Evolutionary conservation across 2,888 invertebrate genomes (phyloP).

Genomic region (Rhingia campestris): DNA sequence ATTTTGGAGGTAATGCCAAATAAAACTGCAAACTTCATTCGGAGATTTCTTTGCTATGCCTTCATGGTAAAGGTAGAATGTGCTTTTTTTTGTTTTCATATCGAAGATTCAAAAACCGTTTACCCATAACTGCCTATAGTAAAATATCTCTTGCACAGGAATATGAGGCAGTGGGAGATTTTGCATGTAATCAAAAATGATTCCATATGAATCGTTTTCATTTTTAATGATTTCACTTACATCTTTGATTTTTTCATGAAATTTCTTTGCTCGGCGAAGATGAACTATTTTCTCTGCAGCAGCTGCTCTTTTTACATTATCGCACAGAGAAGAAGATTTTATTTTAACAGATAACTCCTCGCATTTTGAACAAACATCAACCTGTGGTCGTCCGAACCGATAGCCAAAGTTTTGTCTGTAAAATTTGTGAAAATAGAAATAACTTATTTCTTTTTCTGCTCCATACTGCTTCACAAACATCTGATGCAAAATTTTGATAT

Average conservation of each 20-base stretch:
- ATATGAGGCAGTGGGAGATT: slow-evolving; percentile 37
- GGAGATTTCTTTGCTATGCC: slow-evolving; percentile 20
- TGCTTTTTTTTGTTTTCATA: slow-evolving; percentile 11
- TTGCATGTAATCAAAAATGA: slow-evolving; percentile 17
- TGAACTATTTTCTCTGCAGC: slow-evolving; percentile 13
- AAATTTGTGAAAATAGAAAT: slow-evolving; percentile 11
- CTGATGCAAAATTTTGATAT: slow-evolving; percentile 22
- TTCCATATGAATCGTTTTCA: slow-evolving; percentile 13
- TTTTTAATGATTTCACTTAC: too few relatives aligned
- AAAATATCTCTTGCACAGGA: slow-evolving; percentile 37
- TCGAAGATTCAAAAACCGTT: slow-evolving; percentile 11
- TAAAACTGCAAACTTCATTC: slow-evolving; percentile 32
- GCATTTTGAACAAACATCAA: slow-evolving; percentile 23
- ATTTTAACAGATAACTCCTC: slow-evolving; percentile 22
- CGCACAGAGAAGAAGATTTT: slow-evolving; percentile 21
- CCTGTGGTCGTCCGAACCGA: slow-evolving; percentile 6
- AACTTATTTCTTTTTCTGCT: slow-evolving; percentile 5
- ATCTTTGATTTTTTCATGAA: slow-evolving; percentile 13
- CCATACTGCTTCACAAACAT: slow-evolving; percentile 14
- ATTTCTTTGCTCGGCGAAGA: slow-evolving; percentile 27
- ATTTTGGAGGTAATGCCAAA: slow-evolving; percentile 21
- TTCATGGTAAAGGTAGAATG: slow-evolving; percentile 22
- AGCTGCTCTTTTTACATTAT: slow-evolving; percentile 30
- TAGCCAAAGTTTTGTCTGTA: slow-evolving; percentile 6
- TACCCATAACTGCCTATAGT: slow-evolving; percentile 15